A percentile compares a stretch with the other conserved stretches of the same genome.
These are phyloP conservation scores for Eufriesea mexicana DNA, from an alignment of 1,140 invertebrate species.

Conservation along the genomic window DNA sequence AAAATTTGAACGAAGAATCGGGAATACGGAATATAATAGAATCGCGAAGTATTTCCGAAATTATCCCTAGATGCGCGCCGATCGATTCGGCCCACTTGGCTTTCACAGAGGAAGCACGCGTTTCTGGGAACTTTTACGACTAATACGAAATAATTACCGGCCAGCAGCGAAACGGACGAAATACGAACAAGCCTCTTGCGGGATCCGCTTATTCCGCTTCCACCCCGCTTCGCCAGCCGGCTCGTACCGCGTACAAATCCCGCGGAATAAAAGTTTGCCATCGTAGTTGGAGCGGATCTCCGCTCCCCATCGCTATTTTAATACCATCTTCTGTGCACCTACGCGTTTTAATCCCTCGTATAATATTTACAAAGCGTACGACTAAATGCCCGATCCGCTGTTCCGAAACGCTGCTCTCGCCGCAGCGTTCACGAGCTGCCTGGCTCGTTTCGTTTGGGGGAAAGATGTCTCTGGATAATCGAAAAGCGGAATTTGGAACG, in stretches of 20 bases:
- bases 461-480: neutral
- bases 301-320: conserved; percentile 27
- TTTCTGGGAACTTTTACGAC: no score
- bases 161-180: no score
- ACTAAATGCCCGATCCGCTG: conserved; percentile 13
- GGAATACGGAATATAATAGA: neutral
- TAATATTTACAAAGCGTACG: conserved; percentile 62
- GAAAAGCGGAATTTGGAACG: neutral
- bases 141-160: no score
- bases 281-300: neutral
- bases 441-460: neutral
- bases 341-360: conserved; percentile 50
- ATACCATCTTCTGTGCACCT: conserved; percentile 15
- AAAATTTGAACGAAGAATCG: neutral
- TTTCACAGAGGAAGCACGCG: neutral
- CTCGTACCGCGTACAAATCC: no score
- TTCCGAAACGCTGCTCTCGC: neutral
- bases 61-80: neutral
- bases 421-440: neutral
- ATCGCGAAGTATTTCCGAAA: neutral
- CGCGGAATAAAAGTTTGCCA: no score
- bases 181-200: no score
- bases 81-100: neutral
- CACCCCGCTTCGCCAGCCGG: no score
- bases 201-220: no score